phyloP scores from a whole-genome alignment of 2,888 invertebrate genomes.

The Drosophila emarginata region DNA sequence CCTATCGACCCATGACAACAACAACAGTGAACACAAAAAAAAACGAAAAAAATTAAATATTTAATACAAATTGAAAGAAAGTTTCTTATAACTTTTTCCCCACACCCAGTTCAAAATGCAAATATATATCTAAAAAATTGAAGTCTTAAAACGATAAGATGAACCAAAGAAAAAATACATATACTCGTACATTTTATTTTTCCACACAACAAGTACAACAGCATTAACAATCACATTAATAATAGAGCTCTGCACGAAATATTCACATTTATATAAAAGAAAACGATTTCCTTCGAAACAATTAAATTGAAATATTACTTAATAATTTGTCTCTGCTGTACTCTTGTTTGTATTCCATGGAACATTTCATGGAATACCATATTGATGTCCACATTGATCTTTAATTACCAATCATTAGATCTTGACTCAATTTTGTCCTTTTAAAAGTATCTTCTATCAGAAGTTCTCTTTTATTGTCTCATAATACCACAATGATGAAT shows the following conservation, averaged over 20 bases:
- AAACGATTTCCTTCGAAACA: too few relatives aligned
- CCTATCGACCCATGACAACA: slow-evolving; percentile 26
- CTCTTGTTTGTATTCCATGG: too few relatives aligned
- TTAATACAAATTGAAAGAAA: slow-evolving; percentile 20
- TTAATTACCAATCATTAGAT: too few relatives aligned
- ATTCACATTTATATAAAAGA: not conserved
- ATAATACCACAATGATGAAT: too few relatives aligned
- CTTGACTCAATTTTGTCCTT: too few relatives aligned
- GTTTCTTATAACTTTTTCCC: not conserved
- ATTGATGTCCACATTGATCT: too few relatives aligned
- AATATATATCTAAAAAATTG: slow-evolving; percentile 46
- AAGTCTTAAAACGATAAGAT: slow-evolving; percentile 23
- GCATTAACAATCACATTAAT: not conserved
- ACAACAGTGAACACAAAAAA: slow-evolving; percentile 38
- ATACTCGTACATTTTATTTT: slow-evolving; percentile 34
- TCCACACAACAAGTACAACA: slow-evolving; percentile 27
- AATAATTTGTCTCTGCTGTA: too few relatives aligned
- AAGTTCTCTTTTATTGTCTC: too few relatives aligned
- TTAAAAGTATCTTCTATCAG: too few relatives aligned
- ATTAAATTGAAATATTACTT: too few relatives aligned
- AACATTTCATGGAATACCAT: too few relatives aligned
- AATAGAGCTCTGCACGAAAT: not conserved
- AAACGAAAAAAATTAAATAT: slow-evolving; percentile 50
- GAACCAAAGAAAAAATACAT: slow-evolving; percentile 41
- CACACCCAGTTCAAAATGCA: slow-evolving; percentile 83